phyloP scores from a whole-genome alignment of 2,797 vertebrate species.

The Momotus momota region DNA sequence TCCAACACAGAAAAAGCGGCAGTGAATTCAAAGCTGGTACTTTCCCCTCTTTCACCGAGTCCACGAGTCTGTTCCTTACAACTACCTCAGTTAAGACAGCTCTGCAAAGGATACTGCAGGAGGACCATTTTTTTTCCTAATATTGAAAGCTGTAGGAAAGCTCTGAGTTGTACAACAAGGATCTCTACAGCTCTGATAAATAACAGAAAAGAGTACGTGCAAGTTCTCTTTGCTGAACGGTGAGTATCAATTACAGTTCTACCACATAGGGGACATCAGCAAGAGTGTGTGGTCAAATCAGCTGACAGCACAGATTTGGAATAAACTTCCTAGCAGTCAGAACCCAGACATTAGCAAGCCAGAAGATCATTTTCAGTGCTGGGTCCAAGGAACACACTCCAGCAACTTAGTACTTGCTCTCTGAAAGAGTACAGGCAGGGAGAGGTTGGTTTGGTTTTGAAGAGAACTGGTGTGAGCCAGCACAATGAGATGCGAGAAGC shows the following conservation, averaged over 20 bases:
- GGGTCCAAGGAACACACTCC: neutral
- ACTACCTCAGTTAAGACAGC: too few relatives aligned
- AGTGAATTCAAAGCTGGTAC: neutral
- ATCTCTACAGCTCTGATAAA: neutral
- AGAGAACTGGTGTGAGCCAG: neutral
- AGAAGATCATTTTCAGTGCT: neutral
- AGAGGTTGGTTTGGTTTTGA: neutral
- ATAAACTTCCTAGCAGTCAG: neutral
- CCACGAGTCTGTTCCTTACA: neutral
- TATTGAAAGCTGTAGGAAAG: neutral
- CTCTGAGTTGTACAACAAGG: neutral
- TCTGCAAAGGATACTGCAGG: neutral
- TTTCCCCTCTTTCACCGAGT: neutral
- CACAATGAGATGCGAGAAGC: neutral
- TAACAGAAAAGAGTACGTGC: rapidly evolving
- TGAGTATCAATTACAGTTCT: neutral
- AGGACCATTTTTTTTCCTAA: neutral
- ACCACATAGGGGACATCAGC: rapidly evolving
- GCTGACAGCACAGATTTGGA: neutral
- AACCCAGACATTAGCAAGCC: neutral
- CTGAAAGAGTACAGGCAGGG: neutral
- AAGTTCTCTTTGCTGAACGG: neutral
- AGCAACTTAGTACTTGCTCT: neutral
- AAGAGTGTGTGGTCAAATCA: neutral
- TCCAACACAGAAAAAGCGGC: neutral